Conservation (phyloP, 2,797 vertebrate species). For the Lepidocolaptes lacrymiger region DNA sequence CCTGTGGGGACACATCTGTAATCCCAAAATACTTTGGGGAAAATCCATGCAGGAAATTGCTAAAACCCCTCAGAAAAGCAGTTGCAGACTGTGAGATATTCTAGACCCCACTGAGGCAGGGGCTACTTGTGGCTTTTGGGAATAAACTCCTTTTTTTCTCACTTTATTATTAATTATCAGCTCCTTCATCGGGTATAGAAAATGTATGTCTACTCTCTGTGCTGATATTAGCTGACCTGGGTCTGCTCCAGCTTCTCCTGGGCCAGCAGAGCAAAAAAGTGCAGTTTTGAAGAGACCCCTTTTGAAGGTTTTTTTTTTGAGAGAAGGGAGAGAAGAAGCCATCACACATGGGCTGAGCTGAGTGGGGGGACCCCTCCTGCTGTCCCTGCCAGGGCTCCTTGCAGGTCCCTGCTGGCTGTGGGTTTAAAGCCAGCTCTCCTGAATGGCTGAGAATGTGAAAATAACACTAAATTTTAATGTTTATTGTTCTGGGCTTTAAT, state of each 20-base stretch:
- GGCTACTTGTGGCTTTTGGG: background rate
- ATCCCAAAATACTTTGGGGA: background rate
- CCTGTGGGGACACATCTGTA: background rate
- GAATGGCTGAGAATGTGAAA: background rate
- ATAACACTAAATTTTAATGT: background rate
- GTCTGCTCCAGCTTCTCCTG: background rate
- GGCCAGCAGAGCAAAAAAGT: background rate
- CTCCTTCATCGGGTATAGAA: background rate
- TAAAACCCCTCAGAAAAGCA: background rate
- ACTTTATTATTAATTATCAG: background rate
- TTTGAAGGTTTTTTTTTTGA: background rate
- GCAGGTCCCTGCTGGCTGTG: background rate
- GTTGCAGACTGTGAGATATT: background rate
- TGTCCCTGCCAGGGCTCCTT: background rate
- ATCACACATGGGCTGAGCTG: background rate
- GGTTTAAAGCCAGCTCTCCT: background rate
- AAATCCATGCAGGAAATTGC: background rate
- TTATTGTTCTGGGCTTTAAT: background rate
- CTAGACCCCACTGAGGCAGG: background rate
- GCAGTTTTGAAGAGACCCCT: background rate
- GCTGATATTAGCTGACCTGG: background rate
- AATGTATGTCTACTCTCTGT: fast-evolving
- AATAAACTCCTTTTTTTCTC: background rate
- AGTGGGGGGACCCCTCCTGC: too few species aligned
- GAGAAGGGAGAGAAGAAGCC: background rate